These are phyloP conservation scores for Vollenhovia emeryi DNA, from an alignment of 1,140 invertebrate species.

Conservation along the genomic window DNA sequence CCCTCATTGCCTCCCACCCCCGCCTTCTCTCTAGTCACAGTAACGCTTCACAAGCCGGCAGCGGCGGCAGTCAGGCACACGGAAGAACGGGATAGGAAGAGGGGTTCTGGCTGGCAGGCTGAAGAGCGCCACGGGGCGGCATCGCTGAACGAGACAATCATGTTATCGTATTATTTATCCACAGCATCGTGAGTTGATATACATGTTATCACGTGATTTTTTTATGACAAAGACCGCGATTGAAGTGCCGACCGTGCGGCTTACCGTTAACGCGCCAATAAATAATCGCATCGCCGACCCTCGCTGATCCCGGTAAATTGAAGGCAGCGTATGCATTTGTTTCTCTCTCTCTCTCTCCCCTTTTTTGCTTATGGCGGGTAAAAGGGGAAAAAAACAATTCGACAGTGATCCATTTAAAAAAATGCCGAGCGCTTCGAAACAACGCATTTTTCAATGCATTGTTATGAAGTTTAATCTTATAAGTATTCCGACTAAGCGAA, in stretches of 20 bases:
- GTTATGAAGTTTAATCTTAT: neutral
- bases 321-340: slow-evolving; percentile 14
- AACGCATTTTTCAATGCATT: neutral
- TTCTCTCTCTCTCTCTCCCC: neutral
- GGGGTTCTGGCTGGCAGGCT: slow-evolving; percentile 42
- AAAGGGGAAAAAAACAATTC: neutral
- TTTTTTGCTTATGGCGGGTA: neutral
- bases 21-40: slow-evolving; percentile 30
- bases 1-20: neutral
- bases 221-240: slow-evolving; percentile 58
- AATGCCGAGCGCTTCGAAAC: neutral
- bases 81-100: slow-evolving; percentile 60
- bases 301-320: slow-evolving; percentile 32
- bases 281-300: slow-evolving; percentile 50
- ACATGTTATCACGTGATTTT: slow-evolving; percentile 57
- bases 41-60: slow-evolving; percentile 50
- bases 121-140: slow-evolving; percentile 62
- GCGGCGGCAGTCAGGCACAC: slow-evolving; percentile 49
- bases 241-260: slow-evolving; percentile 40
- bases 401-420: neutral
- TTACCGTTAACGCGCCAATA: slow-evolving; percentile 51
- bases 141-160: slow-evolving; percentile 76
- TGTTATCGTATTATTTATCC: slow-evolving; percentile 78
- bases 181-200: slow-evolving; percentile 61
- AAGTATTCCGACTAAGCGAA: neutral